These are phyloP conservation scores for Glyptemys insculpta DNA, from an alignment of 2,797 vertebrate species.

Conservation along the genomic window DNA sequence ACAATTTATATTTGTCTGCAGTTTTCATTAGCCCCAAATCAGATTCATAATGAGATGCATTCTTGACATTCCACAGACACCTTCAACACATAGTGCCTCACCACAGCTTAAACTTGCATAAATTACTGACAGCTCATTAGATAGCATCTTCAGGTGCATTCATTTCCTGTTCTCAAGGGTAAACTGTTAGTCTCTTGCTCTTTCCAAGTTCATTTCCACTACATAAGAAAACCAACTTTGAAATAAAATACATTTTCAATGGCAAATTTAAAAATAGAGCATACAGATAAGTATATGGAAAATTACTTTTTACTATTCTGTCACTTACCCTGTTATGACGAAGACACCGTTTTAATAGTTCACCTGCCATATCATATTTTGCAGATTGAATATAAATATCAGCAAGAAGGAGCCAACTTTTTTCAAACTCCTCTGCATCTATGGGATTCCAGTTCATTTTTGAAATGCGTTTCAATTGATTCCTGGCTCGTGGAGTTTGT, in stretches of 20 bases:
- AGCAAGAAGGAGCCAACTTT: conserved; percentile 97
- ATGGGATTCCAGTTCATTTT: conserved; percentile 97
- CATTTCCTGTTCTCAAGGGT: conserved; percentile 1
- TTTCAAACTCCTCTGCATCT: conserved; percentile 98
- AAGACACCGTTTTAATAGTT: conserved; percentile 93
- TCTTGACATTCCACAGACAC: conserved; percentile 43
- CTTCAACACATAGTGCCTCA: not conserved
- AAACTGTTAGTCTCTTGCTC: conserved; percentile 28
- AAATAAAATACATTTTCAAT: not conserved
- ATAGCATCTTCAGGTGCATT: not conserved
- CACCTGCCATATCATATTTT: conserved; percentile 96
- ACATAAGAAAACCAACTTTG: not conserved
- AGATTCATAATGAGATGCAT: conserved; percentile 37
- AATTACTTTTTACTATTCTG: not conserved
- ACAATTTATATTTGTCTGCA: conserved; percentile 39
- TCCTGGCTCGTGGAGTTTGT: conserved; percentile 94
- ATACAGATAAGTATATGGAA: conserved; percentile 9
- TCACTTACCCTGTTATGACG: conserved; percentile 92
- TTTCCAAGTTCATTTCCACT: conserved; percentile 9
- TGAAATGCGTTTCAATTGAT: conserved; percentile 94
- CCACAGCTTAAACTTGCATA: conserved; percentile 22
- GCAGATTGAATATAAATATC: conserved; percentile 98
- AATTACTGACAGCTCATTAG: not conserved
- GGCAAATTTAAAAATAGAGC: conserved; percentile 3
- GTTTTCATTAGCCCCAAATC: conserved; percentile 54